A percentile compares a stretch with the other conserved stretches of the same genome.
Evolutionary conservation across 2,888 invertebrate species (phyloP).

Genomic region (Epirrhoe tristata): DNA sequence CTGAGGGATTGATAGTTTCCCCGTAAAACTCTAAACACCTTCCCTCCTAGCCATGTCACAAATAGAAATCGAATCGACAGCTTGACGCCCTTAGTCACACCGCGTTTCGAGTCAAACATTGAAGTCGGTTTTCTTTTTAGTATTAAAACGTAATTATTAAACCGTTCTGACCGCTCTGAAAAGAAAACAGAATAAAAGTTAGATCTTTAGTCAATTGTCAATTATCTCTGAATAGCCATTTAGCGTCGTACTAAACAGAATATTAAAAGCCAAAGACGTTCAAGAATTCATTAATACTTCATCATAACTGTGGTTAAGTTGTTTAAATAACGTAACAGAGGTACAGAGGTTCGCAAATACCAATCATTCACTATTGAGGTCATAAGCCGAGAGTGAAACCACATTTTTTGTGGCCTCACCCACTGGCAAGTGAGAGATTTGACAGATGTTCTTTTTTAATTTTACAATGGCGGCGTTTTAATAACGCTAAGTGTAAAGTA

Average conservation of each 20-base stretch:
- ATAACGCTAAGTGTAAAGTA: background rate
- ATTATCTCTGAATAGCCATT: too few relatives aligned
- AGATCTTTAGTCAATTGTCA: too few relatives aligned
- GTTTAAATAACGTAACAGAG: constrained; percentile 37
- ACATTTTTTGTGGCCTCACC: constrained; percentile 56
- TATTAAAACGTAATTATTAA: too few relatives aligned
- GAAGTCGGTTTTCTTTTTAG: too few relatives aligned
- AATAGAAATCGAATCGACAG: too few relatives aligned
- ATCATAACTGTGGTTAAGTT: constrained; percentile 2
- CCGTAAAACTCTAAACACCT: too few relatives aligned
- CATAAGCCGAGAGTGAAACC: constrained; percentile 64
- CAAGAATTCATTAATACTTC: background rate
- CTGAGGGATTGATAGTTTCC: too few relatives aligned
- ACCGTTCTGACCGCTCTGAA: too few relatives aligned
- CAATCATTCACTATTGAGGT: constrained; percentile 49
- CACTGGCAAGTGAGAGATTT: constrained; percentile 28
- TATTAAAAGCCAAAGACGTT: background rate
- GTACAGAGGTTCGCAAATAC: constrained; percentile 35
- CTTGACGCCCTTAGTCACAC: too few relatives aligned
- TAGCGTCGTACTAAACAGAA: background rate
- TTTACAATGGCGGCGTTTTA: constrained; percentile 8
- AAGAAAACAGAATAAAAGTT: too few relatives aligned
- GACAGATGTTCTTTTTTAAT: constrained; percentile 26
- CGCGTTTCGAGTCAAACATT: too few relatives aligned
- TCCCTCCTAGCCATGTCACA: too few relatives aligned